phyloP scores from a whole-genome alignment of 2,113 vertebrate genomes.

The Ptilonorhynchus violaceus region DNA sequence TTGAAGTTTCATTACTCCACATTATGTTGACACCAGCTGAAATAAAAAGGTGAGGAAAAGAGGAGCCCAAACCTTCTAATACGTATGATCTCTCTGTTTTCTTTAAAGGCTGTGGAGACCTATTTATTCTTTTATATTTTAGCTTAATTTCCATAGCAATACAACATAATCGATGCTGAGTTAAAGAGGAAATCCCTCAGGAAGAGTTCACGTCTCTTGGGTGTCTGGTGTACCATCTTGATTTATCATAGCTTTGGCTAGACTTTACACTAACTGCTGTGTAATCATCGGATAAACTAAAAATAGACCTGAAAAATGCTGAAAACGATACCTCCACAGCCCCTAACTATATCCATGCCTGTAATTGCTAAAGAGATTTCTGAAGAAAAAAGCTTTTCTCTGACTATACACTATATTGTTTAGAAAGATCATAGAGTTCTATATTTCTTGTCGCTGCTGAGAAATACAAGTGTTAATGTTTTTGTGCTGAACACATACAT shows the following conservation, averaged over 20 bases:
- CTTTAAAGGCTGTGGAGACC: not conserved
- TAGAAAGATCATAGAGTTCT: not conserved
- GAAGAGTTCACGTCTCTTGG: not conserved
- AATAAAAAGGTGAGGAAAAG: not conserved
- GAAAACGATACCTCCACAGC: not conserved
- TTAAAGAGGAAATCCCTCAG: not conserved
- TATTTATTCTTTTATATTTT: not conserved
- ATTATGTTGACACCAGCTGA: not conserved
- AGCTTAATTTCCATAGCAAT: not conserved
- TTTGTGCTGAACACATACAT: not conserved
- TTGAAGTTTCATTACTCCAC: not conserved
- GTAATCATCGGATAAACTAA: not conserved
- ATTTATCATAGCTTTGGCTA: not conserved
- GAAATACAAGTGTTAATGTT: not conserved
- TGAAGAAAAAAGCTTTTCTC: not conserved
- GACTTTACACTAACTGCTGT: not conserved
- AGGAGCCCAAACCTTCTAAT: not conserved
- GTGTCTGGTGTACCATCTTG: not conserved
- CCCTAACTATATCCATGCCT: not conserved
- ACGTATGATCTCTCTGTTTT: not conserved
- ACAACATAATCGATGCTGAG: rapidly evolving
- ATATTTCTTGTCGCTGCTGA: not conserved
- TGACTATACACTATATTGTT: not conserved
- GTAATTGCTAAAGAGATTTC: not conserved
- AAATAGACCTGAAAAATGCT: not conserved